Conservation (phyloP, 2,888 invertebrate species). For the Linnaemya tessellans region DNA sequence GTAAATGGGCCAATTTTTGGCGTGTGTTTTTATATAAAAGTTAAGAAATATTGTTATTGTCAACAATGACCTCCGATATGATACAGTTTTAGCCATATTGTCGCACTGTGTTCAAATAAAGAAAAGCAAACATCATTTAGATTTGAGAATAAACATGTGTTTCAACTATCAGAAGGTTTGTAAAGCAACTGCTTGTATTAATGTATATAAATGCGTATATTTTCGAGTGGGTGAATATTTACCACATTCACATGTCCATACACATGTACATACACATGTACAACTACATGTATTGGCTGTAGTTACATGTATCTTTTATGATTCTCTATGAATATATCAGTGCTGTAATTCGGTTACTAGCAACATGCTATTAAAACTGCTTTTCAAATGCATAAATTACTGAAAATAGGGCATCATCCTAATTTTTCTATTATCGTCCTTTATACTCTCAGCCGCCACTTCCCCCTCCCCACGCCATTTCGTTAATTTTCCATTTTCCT, state of each 20-base stretch:
- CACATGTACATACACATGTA: background rate
- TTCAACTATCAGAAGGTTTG: slow-evolving; percentile 3
- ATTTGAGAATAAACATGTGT: slow-evolving; percentile 22
- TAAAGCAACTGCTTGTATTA: background rate
- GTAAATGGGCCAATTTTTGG: too few species aligned
- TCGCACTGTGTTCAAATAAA: background rate
- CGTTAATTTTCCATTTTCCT: slow-evolving; percentile 14
- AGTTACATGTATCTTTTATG: slow-evolving; percentile 12
- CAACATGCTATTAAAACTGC: slow-evolving; percentile 49
- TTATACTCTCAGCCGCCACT: background rate
- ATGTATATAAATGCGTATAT: background rate
- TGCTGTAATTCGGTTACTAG: slow-evolving; percentile 52
- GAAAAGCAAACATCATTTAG: background rate
- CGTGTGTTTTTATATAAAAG: background rate
- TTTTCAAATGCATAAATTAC: slow-evolving; percentile 63
- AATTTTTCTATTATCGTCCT: background rate
- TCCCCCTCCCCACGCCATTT: background rate
- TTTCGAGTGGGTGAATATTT: background rate
- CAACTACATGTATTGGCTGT: background rate
- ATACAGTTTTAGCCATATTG: background rate
- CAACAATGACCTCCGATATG: background rate
- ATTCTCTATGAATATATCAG: slow-evolving; percentile 32
- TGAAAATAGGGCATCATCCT: slow-evolving; percentile 27
- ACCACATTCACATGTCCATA: background rate
- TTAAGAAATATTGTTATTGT: background rate